Percentiles rank a stretch among this genome's conserved stretches.
Conservation (phyloP, 1,140 invertebrate species). For the Bombus breviceps region DNA sequence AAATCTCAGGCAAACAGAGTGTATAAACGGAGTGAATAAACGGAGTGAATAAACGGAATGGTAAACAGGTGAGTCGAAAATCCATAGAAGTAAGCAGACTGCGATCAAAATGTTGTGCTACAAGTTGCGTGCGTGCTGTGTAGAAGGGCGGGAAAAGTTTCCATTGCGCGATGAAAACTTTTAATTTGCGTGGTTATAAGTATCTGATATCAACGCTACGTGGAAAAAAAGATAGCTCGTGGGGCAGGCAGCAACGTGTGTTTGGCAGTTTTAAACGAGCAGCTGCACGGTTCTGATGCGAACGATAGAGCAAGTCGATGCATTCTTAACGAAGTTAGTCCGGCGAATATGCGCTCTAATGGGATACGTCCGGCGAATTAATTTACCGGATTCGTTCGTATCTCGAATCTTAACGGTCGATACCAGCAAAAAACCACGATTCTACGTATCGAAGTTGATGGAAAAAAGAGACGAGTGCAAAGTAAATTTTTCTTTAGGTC, state of each 20-base stretch:
- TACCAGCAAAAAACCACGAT: background rate
- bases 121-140: background rate
- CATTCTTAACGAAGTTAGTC: conserved; percentile 42
- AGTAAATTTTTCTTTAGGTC: background rate
- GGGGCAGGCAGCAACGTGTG: conserved; percentile 30
- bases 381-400: conserved; percentile 5
- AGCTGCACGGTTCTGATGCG: conserved; percentile 36
- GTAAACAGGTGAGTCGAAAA: conserved; percentile 1
- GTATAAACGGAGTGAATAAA: too few species aligned
- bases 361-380: conserved; percentile 16
- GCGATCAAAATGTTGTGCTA: background rate
- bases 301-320: conserved; percentile 27
- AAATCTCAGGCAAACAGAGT: background rate
- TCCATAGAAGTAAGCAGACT: background rate
- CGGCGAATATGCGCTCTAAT: background rate
- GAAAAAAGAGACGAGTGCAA: background rate
- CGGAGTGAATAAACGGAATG: background rate
- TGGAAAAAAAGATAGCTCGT: conserved; percentile 19
- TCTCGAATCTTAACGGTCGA: conserved; percentile 16
- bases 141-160: conserved; percentile 25
- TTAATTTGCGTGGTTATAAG: conserved; percentile 44
- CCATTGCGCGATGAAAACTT: conserved; percentile 43
- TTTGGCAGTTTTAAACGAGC: conserved; percentile 49
- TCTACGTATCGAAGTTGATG: background rate
- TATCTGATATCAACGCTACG: conserved; percentile 35